Base-by-base conservation (phyloP, 2,797 vertebrate species). In the Mus spretus region DNA sequence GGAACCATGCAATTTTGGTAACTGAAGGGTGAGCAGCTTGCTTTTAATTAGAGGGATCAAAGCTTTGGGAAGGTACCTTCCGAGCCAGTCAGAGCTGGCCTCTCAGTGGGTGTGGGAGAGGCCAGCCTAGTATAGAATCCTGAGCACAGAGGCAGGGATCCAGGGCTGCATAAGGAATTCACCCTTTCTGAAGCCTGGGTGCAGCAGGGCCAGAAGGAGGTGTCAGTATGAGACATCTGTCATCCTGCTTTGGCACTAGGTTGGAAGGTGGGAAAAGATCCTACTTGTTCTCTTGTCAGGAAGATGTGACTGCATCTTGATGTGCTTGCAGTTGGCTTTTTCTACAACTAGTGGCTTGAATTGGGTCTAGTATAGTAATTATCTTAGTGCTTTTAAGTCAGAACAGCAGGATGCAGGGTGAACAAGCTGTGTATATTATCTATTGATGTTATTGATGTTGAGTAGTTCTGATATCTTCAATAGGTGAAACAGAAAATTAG, bases 1-100 rank as follows among this genome's bases (percentile, higher is more conserved):
- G 19, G 86, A 96, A 67, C 95, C 84, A 57, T 70, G 80, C 40
- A 80, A 72, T 93, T 57, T n/a, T 57, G 82, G 72, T 72, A 80
- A 81, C 87, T 63, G 57, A 87, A 80, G 65, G 80, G 74, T 50
- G 89, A 83, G 47, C 92, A 77, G 82, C 80, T 83, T 84, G 77
- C 34, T 26, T 65, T 84, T 95, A 65, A 70, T 88, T 77, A 61
- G 65, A 90, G 44, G 84, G 44, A 63, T 93, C 74, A 15, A 24
- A 78, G 22, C 93, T 96, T 82, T 24, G 50, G 22, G 91, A 79
- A 72, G 53, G 37, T 5, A 22, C 28, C n/a, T 17, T 83, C n/a
- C 28, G 63, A 88, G 57, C 28, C 4, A 24, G 10, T 89, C 79
- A 86, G 72, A 77, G 61, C 20, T n/a, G 57, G 70, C 57, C 44